Base-by-base conservation (phyloP, 2,888 invertebrate species). In the Bombylius major region DNA sequence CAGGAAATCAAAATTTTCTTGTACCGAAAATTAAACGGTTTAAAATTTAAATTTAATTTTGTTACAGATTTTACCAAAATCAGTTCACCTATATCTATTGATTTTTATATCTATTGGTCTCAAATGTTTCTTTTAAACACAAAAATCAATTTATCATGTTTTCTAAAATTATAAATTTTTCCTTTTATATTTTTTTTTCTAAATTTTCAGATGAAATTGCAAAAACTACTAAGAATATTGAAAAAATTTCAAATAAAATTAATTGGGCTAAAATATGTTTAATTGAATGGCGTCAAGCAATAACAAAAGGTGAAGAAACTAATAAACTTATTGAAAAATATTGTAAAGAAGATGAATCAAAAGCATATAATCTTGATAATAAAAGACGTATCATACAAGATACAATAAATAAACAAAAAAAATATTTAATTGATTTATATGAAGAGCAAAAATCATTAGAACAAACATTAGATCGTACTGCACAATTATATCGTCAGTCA, bases 241-340 rank as follows among this genome's bases (percentile, higher is more conserved):
- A 85, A 59, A 70, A 74, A 11, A 67, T 84, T 12, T 86, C 87
- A 63, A 75, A 76, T 34, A 82, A 81, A 61, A 82, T 88, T 4
- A 80, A 83, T 57, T 83, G 86, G 69, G 87, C 70, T 5, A 73
- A 72, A 60, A 62, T 65, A 4, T 83, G 83, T 0, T 67, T 89
- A 54, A 75, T 79, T 50, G 83, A 84, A 53, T 88, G 86, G 86
- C 81, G 84, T 34, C 83, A 86, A 48, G 81, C 83, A 1, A 76
- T 89, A 56, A 80, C 81, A 61, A 78, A 82, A 57, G 81, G 81
- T 45, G 81, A 85, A 47, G 82, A 83, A 51, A 84, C 86, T 57
- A 86, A 84, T 62, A 76, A 79, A 36, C 72, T 87, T n/a, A 80
- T 89, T 48, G 82, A 83, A 63, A 82, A 82, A 65, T 87, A 84